Conservation (phyloP, 2,888 invertebrate genomes). For the Patella depressa region DNA sequence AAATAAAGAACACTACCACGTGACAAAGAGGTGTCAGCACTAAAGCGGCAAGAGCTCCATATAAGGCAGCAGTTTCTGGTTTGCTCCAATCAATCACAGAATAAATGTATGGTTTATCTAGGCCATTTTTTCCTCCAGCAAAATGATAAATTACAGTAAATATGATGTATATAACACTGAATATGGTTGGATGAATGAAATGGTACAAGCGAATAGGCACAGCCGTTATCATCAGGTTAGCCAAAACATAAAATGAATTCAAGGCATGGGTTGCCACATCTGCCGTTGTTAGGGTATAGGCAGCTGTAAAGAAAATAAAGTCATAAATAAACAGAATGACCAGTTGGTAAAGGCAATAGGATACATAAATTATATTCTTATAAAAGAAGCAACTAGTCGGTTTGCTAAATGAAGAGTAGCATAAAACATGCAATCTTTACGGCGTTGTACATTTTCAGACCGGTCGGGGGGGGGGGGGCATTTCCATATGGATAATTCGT, state of each 20-base stretch:
- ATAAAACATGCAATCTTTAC: no score
- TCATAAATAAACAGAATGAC: no score
- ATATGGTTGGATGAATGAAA: constrained; percentile 48
- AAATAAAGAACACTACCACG: constrained; percentile 5
- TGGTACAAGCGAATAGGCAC: constrained; percentile 50
- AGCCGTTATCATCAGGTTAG: constrained; percentile 47
- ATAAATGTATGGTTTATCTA: constrained; percentile 39
- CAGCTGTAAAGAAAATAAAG: not conserved
- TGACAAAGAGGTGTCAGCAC: constrained; percentile 28
- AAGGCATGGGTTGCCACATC: constrained; percentile 47
- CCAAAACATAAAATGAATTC: constrained; percentile 50
- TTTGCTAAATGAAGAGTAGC: no score
- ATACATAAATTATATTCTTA: no score
- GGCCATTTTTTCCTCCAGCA: constrained; percentile 41
- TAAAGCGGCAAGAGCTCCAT: constrained; percentile 24
- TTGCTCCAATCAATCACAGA: constrained; percentile 39
- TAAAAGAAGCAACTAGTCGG: no score
- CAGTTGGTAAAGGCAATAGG: no score
- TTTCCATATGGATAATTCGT: no score
- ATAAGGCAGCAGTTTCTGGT: constrained; percentile 17
- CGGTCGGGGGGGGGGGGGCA: no score
- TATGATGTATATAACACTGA: constrained; percentile 35
- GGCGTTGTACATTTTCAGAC: no score
- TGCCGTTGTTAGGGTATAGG: constrained; percentile 17
- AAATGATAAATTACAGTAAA: constrained; percentile 41